phyloP scores from a whole-genome alignment of 2,113 vertebrate genomes.

The Myocastor coypus region DNA sequence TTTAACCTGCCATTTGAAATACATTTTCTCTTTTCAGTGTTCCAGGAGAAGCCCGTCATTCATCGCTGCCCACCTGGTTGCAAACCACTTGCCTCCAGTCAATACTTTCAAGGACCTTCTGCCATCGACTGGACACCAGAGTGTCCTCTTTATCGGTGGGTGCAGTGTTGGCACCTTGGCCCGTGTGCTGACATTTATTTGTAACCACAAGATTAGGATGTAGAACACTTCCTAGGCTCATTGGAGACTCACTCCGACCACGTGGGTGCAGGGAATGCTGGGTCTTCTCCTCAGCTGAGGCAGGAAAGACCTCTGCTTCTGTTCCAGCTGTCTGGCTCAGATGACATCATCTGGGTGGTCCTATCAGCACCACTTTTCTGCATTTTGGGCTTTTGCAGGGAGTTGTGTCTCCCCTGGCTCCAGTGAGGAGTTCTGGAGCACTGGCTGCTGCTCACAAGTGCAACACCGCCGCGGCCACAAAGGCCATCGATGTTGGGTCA shows the following conservation, averaged over 20 bases:
- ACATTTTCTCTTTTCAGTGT: not conserved
- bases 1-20: conserved; percentile 24
- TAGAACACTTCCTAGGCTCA: not conserved
- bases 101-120: not conserved
- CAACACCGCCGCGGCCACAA: not conserved
- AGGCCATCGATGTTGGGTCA: not conserved
- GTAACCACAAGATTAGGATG: not conserved
- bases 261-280: not conserved
- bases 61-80: not conserved
- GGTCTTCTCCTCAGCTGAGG: not conserved
- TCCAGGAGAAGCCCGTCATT: not conserved
- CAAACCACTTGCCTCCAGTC: not conserved
- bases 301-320: not conserved
- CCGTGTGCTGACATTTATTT: not conserved
- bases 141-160: not conserved
- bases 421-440: rapidly evolving
- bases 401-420: not conserved
- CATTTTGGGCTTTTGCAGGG: not conserved
- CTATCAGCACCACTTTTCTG: not conserved
- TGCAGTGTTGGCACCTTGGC: not conserved
- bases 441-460: not conserved
- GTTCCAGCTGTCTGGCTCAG: not conserved
- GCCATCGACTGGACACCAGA: not conserved
- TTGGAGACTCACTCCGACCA: not conserved
- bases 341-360: not conserved